Conservation (phyloP, 1,140 invertebrate genomes). For the Euglossa dilemma region DNA sequence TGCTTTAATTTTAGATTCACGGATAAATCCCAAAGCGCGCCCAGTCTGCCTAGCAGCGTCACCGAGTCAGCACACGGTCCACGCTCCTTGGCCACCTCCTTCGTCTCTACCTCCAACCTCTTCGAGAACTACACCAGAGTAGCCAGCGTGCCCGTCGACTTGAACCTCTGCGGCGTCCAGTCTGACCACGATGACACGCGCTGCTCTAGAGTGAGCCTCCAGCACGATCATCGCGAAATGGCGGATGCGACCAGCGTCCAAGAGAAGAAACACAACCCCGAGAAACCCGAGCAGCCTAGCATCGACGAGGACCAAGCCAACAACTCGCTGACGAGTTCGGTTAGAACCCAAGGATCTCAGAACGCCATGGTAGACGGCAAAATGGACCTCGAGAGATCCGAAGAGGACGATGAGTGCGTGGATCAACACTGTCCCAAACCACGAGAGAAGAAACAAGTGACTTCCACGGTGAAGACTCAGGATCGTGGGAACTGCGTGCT, state of each 20-base stretch:
- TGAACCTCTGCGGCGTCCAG: slow-evolving; percentile 80
- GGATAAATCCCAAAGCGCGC: slow-evolving; percentile 80
- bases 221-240: slow-evolving; percentile 57
- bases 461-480: slow-evolving; percentile 78
- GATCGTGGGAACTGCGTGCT: slow-evolving; percentile 74
- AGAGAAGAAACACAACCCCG: slow-evolving; percentile 30
- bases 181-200: slow-evolving; percentile 40
- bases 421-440: slow-evolving; percentile 19
- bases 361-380: slow-evolving; percentile 74
- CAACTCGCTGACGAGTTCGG: slow-evolving; percentile 64
- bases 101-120: slow-evolving; percentile 63
- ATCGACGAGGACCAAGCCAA: slow-evolving; percentile 30
- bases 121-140: slow-evolving; percentile 78
- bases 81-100: slow-evolving; percentile 26
- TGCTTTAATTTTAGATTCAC: slow-evolving; percentile 82
- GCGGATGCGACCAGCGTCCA: slow-evolving; percentile 44
- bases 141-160: slow-evolving; percentile 83
- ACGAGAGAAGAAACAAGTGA: slow-evolving; percentile 13
- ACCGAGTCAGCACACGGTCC: slow-evolving; percentile 66
- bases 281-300: slow-evolving; percentile 68
- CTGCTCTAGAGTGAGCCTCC: slow-evolving; percentile 41
- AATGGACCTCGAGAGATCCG: slow-evolving; percentile 27
- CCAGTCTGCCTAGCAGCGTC: slow-evolving; percentile 79
- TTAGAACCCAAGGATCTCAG: slow-evolving; percentile 50
- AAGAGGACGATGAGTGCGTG: slow-evolving; percentile 44